Evolutionary conservation across 2,113 vertebrate species (phyloP), one percentile per base, ranked within the genome.

Genomic region (Raja brachyura): DNA sequence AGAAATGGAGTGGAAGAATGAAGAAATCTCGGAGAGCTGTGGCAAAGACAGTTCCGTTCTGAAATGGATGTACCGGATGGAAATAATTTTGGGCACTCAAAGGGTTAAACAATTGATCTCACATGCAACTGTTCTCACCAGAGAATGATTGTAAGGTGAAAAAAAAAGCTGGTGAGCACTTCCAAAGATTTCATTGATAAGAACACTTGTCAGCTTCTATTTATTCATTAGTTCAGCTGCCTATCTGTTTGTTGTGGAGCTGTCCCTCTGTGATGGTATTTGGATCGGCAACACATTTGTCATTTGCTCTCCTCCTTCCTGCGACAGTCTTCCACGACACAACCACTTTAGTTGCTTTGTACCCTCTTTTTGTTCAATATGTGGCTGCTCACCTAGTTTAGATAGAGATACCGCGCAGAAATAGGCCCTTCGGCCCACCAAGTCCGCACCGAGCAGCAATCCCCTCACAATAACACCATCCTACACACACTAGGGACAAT

Each of bases 301-400:
- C 33, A 83, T 31, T 28, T 63, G 54, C 56, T 90, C 75, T 31
- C 85, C 68, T 48, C 70, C 76, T 93, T 59, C 93, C 83, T 31
- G 85, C 83, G n/a, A 63, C 22, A 31, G 28, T n/a, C 70, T 76
- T 48, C 33, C 93, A 76, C 66, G 48, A 63, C 39, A 63, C 28
- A 9, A 18, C 31, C 39, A 59, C 59, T 77, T 74, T 73, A 92
- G 78, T 93, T 93, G 93, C 20, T 92, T 93, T 85, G 22, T 39
- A 48, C n/a, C 39, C 78, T 9, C 11, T 59, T 54, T 83, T n/a
- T 78, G 33, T 73, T 28, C 93, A 83, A 83, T 20, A 22, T 73
- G 66, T 39, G 73, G 31, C 79, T n/a, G 68, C 25, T 33, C 56
- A 63, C 39, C 22, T 74, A 81, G 48, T n/a, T n/a, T n/a, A n/a